Percentiles rank a stretch among this genome's conserved stretches.
phyloP scores from a whole-genome alignment of 2,113 vertebrate genomes.

The Pristiophorus japonicus region DNA sequence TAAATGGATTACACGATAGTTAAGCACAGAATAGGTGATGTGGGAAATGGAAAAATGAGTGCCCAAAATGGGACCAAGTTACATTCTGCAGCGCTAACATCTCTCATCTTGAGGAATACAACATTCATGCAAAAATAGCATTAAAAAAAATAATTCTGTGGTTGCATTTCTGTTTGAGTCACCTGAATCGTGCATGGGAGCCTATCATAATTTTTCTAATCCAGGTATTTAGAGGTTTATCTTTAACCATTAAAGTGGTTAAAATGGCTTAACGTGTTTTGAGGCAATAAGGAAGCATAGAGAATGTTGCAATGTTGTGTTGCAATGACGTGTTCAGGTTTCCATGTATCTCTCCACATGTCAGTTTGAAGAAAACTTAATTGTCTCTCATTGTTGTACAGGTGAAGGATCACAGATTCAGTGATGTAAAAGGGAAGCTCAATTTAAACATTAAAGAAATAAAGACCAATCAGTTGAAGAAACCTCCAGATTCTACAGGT shows the following conservation, averaged over 20 bases:
- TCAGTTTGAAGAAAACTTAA: slow-evolving; percentile 32
- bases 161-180: no score
- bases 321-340: no score
- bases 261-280: neutral
- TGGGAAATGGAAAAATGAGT: neutral
- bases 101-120: neutral
- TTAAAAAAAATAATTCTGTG: no score
- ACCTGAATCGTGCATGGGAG: neutral
- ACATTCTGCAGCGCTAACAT: neutral
- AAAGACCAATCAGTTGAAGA: slow-evolving; percentile 63
- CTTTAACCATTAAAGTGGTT: neutral
- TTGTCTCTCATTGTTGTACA: slow-evolving; percentile 47
- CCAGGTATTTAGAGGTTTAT: neutral
- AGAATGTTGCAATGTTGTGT: neutral
- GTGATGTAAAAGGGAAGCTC: slow-evolving; percentile 61
- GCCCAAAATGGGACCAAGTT: neutral
- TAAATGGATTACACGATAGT: neutral
- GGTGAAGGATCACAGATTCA: slow-evolving; percentile 59
- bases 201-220: neutral
- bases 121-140: neutral
- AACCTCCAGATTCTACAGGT: slow-evolving; percentile 67
- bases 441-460: slow-evolving; percentile 53
- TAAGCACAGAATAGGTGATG: neutral
- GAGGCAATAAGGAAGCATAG: neutral
- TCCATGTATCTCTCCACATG: neutral